Conservation (phyloP, 2,113 vertebrate species). For the human region DNA sequence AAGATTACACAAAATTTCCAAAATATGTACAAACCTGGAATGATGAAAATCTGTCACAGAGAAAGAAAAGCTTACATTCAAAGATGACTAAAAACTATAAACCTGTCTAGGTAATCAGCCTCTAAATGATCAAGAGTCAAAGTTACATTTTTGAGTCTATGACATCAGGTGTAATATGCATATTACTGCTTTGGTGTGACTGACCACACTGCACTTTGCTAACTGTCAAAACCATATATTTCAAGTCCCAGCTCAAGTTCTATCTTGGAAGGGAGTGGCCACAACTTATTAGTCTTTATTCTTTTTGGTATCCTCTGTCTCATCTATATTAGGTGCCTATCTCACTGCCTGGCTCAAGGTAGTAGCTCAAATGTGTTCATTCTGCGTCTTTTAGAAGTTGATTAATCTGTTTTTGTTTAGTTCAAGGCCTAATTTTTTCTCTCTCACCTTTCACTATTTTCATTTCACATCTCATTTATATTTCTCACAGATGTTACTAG, state of each 20-base stretch:
- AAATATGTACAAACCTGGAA: slow-evolving; percentile 51
- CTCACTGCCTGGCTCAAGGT: neutral
- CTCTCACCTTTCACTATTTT: neutral
- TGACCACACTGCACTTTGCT: neutral
- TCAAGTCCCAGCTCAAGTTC: neutral
- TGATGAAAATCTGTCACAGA: slow-evolving; percentile 49
- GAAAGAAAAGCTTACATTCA: slow-evolving; percentile 40
- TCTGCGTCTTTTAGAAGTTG: neutral
- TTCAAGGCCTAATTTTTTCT: neutral
- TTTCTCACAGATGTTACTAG: slow-evolving; percentile 8
- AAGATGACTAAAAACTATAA: slow-evolving; percentile 1
- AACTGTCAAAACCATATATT: neutral
- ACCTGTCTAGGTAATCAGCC: neutral
- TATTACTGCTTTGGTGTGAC: neutral
- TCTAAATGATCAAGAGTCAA: slow-evolving; percentile 30
- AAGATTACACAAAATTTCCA: slow-evolving; percentile 43
- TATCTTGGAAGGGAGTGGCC: neutral
- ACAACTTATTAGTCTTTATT: neutral
- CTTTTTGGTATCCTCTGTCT: neutral
- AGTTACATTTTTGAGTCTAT: neutral
- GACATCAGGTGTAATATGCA: neutral
- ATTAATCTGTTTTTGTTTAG: neutral
- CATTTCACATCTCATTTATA: slow-evolving; percentile 41
- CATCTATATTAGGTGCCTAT: neutral
- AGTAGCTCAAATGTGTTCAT: neutral